phyloP scores from a whole-genome alignment of 2,797 vertebrate species.

The Streptopelia turtur region DNA sequence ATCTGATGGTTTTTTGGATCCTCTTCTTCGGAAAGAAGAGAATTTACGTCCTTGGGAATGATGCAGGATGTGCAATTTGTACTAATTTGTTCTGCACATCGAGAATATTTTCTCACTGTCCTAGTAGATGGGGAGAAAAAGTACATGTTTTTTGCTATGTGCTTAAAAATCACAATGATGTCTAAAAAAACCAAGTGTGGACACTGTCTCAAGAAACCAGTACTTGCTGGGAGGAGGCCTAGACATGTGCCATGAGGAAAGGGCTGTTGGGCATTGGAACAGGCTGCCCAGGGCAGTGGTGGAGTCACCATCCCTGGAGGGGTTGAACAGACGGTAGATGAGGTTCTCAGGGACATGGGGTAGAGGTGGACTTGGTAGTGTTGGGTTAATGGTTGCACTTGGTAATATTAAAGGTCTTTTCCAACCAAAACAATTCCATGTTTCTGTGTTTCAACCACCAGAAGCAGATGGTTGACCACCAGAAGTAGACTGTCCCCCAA shows the following conservation, averaged over 20 bases:
- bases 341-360: too few species aligned
- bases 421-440: too few species aligned
- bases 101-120: accelerated
- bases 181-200: accelerated
- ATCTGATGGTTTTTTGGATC: not conserved
- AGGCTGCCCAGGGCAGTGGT: too few species aligned
- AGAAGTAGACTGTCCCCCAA: too few species aligned
- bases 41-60: accelerated
- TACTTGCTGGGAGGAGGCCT: not conserved
- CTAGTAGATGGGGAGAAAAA: not conserved
- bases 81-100: accelerated
- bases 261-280: too few species aligned
- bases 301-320: too few species aligned
- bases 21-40: not conserved
- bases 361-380: too few species aligned
- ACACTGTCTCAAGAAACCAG: accelerated
- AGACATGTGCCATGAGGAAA: accelerated
- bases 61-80: accelerated
- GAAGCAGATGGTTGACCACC: not conserved
- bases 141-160: accelerated
- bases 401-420: too few species aligned
- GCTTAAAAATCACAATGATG: not conserved
- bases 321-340: too few species aligned
- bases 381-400: too few species aligned
- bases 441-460: too few species aligned